Evolutionary conservation across 2,113 vertebrate species (phyloP).

Genomic region (Pterocles gutturalis): DNA sequence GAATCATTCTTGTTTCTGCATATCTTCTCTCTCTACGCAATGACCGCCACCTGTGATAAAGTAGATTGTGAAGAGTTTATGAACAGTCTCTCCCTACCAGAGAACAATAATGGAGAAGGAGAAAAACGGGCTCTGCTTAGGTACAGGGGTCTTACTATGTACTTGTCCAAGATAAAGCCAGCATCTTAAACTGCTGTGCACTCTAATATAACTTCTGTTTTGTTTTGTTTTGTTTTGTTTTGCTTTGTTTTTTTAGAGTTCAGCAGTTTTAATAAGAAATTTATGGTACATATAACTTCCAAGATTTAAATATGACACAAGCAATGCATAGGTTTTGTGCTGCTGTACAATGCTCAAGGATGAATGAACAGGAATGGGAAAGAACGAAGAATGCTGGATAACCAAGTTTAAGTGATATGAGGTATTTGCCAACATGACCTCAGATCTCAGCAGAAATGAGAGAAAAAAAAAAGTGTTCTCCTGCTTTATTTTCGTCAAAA

Average conservation of each 20-base stretch:
- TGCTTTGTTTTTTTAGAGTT: background rate
- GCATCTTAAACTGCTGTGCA: background rate
- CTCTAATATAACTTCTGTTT: background rate
- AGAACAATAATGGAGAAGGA: background rate
- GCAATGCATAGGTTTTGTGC: background rate
- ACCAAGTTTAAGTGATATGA: too few species aligned
- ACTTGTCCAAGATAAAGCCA: background rate
- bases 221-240: too few species aligned
- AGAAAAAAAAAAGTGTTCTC: background rate
- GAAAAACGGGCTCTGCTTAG: background rate
- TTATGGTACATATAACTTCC: background rate
- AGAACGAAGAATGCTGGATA: background rate
- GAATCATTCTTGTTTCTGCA: background rate
- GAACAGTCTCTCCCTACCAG: background rate
- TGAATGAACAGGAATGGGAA: background rate
- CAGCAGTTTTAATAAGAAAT: background rate
- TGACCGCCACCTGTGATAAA: conserved; percentile 1
- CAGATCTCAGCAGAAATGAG: background rate
- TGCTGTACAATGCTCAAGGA: background rate
- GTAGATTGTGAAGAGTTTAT: background rate
- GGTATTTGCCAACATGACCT: background rate
- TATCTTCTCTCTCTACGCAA: background rate
- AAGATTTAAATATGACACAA: background rate
- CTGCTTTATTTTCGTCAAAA: background rate
- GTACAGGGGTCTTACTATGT: background rate